Percentiles rank a stretch among this genome's conserved stretches.
These are phyloP conservation scores for Synanthedon formicaeformis DNA, from an alignment of 2,888 invertebrate species.

Conservation along the genomic window DNA sequence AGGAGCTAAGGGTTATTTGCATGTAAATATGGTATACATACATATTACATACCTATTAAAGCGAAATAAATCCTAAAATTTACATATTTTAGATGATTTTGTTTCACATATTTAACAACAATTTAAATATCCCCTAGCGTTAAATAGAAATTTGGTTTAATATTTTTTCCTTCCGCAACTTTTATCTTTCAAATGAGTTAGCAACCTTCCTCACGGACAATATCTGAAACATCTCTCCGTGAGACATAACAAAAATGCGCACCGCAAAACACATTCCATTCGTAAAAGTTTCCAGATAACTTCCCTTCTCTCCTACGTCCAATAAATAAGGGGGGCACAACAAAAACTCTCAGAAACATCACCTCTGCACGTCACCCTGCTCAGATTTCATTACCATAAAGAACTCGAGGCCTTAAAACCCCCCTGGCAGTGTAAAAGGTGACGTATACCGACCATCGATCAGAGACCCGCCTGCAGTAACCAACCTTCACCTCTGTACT, in stretches of 20 bases:
- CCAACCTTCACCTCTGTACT: background rate
- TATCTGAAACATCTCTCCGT: no score
- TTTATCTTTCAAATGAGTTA: no score
- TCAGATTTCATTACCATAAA: conserved; percentile 72
- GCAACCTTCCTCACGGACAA: no score
- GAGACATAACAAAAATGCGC: conserved; percentile 30
- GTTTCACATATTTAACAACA: no score
- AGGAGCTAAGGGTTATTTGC: no score
- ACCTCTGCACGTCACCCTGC: conserved; percentile 68
- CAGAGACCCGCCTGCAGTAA: conserved; percentile 9
- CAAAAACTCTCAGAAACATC: conserved; percentile 67
- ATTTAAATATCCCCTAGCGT: no score
- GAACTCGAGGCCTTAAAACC: conserved; percentile 70
- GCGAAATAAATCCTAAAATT: no score
- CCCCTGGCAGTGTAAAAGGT: conserved; percentile 62
- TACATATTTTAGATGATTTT: no score
- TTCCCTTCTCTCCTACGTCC: conserved; percentile 60
- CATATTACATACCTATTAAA: no score
- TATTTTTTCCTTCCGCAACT: background rate
- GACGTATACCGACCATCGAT: conserved; percentile 22
- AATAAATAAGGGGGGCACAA: conserved; percentile 65
- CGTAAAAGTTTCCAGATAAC: conserved; percentile 44
- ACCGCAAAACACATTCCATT: conserved; percentile 54
- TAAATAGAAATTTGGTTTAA: no score
- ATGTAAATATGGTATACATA: no score